Percentiles rank a stretch among this genome's conserved stretches.
Conservation (phyloP, 1,140 invertebrate species). For the Episyrphus balteatus region DNA sequence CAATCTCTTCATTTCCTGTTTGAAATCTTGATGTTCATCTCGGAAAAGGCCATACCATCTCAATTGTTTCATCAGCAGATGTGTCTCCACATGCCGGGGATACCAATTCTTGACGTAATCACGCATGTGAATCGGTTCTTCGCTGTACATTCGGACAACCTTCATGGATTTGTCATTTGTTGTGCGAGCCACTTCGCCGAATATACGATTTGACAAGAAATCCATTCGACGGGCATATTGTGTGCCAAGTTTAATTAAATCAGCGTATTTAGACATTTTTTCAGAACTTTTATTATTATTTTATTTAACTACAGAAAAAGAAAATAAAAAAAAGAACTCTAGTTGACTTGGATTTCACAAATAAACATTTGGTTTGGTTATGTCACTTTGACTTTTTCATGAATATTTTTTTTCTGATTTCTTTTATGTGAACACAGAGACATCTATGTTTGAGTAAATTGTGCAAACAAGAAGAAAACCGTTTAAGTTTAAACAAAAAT, state of each 20-base stretch:
- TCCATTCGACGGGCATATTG: conserved; percentile 79
- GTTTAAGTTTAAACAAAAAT: too few species aligned
- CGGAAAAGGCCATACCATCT: conserved; percentile 68
- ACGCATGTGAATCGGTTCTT: conserved; percentile 61
- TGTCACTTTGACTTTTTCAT: too few species aligned
- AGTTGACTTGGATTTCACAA: too few species aligned
- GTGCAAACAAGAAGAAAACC: too few species aligned
- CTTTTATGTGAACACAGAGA: too few species aligned
- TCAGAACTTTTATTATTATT: too few species aligned
- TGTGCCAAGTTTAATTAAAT: conserved; percentile 55
- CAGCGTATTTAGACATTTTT: conserved; percentile 46
- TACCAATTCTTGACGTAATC: conserved; percentile 74
- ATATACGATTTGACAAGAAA: conserved; percentile 75
- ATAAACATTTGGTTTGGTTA: too few species aligned
- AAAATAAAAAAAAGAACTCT: too few species aligned
- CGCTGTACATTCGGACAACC: conserved; percentile 64
- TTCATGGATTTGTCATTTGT: conserved; percentile 66
- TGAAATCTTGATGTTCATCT: conserved; percentile 87
- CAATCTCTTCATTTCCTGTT: conserved; percentile 74
- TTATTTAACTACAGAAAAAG: too few species aligned
- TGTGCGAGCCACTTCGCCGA: conserved; percentile 72
- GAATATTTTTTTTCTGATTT: too few species aligned
- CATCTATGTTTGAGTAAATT: too few species aligned
- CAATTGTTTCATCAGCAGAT: conserved; percentile 56
- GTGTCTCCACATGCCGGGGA: conserved; percentile 68